Evolutionary conservation across 2,113 vertebrate species (phyloP), one percentile per base, ranked within the genome.

Genomic region (Scomber colias): DNA sequence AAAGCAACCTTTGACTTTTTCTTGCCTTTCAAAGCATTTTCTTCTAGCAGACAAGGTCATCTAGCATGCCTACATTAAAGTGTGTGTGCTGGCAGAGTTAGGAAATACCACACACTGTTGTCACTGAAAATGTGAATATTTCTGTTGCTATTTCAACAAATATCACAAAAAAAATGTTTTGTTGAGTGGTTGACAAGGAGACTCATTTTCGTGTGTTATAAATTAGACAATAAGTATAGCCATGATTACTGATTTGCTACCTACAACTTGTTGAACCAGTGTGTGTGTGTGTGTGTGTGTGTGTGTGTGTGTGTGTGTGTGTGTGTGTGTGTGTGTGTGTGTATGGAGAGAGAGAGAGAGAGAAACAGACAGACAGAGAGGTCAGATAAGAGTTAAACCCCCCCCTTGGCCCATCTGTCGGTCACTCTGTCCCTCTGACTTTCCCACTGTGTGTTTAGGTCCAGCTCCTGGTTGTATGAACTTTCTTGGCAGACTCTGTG

Each of bases 1-100:
- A 75, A 75, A 62, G n/a, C 71, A 54, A 79, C 56, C 50, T 68
- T 79, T 83, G 40, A 30, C n/a, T 49, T 72, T 44, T 54, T 63
- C 45, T 46, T 17, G 31, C 6, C 11, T 57, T 78, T 82, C 11
- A 75, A 30, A 48, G 5, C 8, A 0, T 31, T 7, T 11, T 54
- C 31, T 56, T 35, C 46, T n/a, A 27, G 31, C 6, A 54, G 0
- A 40, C 17, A 16, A 3, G 48, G 10, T 53, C 30, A 66, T 24
- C 3, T 3, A 35, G 44, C 12, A 24, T 15, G 56, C 16, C 8
- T 10, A 21, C 5, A 62, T 46, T 11, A 46, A 63, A 5, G 21
- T 64, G 16, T 30, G 5, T 63, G 8, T 24, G 35, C 40, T 49
- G 19, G 10, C 21, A 55, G 45, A 40, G n/a, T 11, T 14, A 45